Evolutionary conservation across 2,888 invertebrate species (phyloP), one percentile per base, ranked within the genome.

Genomic region (Dendrolimus pini): DNA sequence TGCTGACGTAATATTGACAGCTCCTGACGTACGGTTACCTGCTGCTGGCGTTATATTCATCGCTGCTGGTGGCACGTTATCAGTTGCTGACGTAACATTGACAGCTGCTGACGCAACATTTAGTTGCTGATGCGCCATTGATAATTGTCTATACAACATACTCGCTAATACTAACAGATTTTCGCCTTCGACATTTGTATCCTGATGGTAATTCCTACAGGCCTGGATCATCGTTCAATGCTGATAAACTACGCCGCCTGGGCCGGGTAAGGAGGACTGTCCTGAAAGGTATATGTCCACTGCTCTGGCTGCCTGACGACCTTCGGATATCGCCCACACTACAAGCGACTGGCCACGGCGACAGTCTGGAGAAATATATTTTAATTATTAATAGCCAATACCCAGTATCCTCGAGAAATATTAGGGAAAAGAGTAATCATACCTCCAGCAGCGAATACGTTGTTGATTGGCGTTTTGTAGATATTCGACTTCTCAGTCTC

Each of bases 281-380:
- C 93, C 93, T 73, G 94, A 94, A 13, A 99, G 93, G 84, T 93
- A 95, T 58, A 94, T 91, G 82, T 99, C 99, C 2, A 99, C 95
- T 69, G 97, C 96, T 54, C 98, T 92, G 12, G 99, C 99, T 9
- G 98, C 99, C 86, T 98, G 99, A n/a, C 99, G 93, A 1, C 99
- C 99, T 83, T 99, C 99, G 0, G 97, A 93, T 65, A 99, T 99
- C 18, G 99, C 99, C 97, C 99, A 99, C 9, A 99, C 99, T 7
- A 99, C 98, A 59, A 99, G 91, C 0, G 99, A 99, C 80, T 99
- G 99, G n/a, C 99, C 99, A 69, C 99, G 94, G 52, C 98, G 95
- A 82, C 99, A 99, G 92, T 99, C 99, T 97, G 64, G 6, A 8
- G 41, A 54, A 7, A 55, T 47, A 57, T 47, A 12, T 12, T 47